Base-by-base conservation (phyloP, 2,888 invertebrate species). In the Argyra leucocephala region DNA sequence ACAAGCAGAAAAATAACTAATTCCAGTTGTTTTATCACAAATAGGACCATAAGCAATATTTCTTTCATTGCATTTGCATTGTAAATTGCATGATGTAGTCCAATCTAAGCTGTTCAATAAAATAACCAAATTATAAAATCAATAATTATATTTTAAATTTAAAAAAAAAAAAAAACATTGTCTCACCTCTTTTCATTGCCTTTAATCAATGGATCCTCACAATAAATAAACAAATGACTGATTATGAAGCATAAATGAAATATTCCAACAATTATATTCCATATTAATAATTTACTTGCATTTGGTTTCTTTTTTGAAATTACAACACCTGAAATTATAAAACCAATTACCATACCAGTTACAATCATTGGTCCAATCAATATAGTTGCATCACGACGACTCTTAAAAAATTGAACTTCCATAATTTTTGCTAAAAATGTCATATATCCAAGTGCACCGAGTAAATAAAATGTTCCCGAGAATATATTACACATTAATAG, bases 391-490 rank as follows among this genome's bases (percentile, higher is more conserved):
- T 81, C 81, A 15, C 86, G 84, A 1, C 89, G 83, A 0, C 84
- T 83, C 67, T 84, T 83, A 69, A 84, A 83, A 74, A 86, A 90
- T 74, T 89, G 88, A 10, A 88, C 86, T 77, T 90, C 89, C 73
- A 90, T 83, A 74, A 89, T 88, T 74, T 89, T 90, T 10, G 87
- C 86, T 71, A 88, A 79, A 74, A 87, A 90, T 15, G 88, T 89
- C 73, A 88, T 85, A 71, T 86, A 86, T 0, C 86, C 87, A 1
- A 84, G 81, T 4, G 83, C 82, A 26, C 85, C 85, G 63, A 86
- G 74, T 60, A 88, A 81, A 69, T 87, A 88, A 70, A 88, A 87
- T 18, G 88, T 83, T 4, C 82, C 86, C 36, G 87, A 84, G 3
- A 85, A 75, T 58, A 85, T 87, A 75, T 89, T 87, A 69, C 82